Evolutionary conservation across 2,797 vertebrate genomes (phyloP).

Genomic region (Thripadectes ignobilis): DNA sequence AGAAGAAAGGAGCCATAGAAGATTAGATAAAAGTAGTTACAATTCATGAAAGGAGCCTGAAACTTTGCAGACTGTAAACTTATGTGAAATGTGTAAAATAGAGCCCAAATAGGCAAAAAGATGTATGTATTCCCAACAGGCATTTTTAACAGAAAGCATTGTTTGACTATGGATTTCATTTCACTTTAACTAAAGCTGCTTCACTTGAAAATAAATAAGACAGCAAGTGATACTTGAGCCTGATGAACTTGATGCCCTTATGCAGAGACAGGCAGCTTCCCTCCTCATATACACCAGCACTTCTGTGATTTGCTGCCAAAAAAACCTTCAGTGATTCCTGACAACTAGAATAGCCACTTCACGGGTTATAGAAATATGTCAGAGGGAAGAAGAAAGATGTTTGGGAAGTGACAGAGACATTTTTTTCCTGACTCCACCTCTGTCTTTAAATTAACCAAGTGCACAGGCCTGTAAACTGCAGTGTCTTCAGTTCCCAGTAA

Average conservation of each 20-base stretch:
- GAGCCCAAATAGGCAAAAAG: neutral
- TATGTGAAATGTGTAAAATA: neutral
- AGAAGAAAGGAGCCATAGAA: neutral
- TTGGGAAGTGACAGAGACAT: neutral
- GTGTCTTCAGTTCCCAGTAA: neutral
- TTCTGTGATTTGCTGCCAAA: neutral
- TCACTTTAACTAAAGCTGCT: neutral
- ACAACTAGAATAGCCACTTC: neutral
- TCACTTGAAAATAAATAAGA: neutral
- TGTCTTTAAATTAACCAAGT: neutral
- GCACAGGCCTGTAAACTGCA: neutral
- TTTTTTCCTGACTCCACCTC: neutral
- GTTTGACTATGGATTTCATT: neutral
- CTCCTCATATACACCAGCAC: neutral
- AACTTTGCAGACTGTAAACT: neutral
- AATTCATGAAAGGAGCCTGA: neutral
- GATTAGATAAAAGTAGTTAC: neutral
- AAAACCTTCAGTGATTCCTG: neutral
- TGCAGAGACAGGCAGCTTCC: neutral
- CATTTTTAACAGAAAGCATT: neutral
- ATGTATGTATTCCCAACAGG: neutral
- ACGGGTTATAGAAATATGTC: neutral
- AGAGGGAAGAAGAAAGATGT: neutral
- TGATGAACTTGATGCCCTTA: neutral
- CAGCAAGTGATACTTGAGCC: neutral